phyloP scores from a whole-genome alignment of 2,797 vertebrate species.

The Rhinogobio ventralis region DNA sequence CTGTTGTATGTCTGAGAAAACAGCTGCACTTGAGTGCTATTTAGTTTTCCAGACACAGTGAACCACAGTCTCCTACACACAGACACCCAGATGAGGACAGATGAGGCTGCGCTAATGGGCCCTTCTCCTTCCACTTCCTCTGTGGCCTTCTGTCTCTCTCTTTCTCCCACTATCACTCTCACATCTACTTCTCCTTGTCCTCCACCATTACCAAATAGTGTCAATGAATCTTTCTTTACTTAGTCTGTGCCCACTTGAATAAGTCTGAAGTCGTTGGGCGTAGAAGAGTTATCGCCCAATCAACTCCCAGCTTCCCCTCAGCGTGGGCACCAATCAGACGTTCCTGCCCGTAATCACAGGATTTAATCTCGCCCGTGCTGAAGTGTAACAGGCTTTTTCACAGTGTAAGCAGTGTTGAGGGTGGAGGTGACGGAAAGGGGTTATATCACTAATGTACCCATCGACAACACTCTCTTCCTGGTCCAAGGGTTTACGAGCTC shows the following conservation, averaged over 20 bases:
- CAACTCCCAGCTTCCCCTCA: conserved; percentile 1
- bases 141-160: conserved; percentile 22
- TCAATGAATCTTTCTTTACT: conserved; percentile 45
- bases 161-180: background rate
- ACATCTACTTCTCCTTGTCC: conserved; percentile 45
- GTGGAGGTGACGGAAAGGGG: conserved; percentile 20
- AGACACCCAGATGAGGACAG: conserved; percentile 63
- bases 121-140: conserved; percentile 34
- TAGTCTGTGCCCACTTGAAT: conserved; percentile 29
- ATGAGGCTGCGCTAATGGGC: conserved; percentile 67
- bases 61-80: conserved; percentile 39
- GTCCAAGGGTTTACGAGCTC: conserved; percentile 49
- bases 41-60: conserved; percentile 35
- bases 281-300: conserved; percentile 42
- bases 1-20: conserved; percentile 12
- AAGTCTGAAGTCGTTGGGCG: conserved; percentile 4
- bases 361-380: conserved; percentile 19
- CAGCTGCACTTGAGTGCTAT: conserved; percentile 27
- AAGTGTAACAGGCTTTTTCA: conserved; percentile 42
- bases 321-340: conserved; percentile 13
- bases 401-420: conserved; percentile 36
- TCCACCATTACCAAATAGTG: conserved; percentile 24
- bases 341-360: background rate
- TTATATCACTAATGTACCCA: conserved; percentile 28
- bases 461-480: conserved; percentile 20